Conservation (phyloP, 2,797 vertebrate genomes). For the Pygocentrus nattereri region DNA sequence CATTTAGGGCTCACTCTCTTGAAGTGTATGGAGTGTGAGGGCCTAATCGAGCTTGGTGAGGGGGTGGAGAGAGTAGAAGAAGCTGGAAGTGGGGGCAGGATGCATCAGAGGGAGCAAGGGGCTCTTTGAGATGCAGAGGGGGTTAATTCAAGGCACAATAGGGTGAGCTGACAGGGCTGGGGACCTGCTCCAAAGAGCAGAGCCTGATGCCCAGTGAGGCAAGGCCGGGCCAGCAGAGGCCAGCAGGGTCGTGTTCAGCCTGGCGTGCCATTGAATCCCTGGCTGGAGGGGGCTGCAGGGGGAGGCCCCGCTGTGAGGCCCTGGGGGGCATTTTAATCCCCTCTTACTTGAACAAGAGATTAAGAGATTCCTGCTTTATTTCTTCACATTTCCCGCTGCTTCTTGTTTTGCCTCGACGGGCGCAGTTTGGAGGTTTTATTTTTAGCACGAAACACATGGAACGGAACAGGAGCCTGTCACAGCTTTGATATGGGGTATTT, state of each 20-base stretch:
- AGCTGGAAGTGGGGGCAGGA: slow-evolving; percentile 47
- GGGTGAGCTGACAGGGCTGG: slow-evolving; percentile 48
- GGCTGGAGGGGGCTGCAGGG: slow-evolving; percentile 43
- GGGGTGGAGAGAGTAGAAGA: slow-evolving; percentile 35
- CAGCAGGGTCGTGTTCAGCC: slow-evolving; percentile 60
- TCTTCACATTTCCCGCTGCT: slow-evolving; percentile 63
- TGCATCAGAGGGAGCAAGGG: slow-evolving; percentile 47
- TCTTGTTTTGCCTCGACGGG: slow-evolving; percentile 52
- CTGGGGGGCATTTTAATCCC: slow-evolving; percentile 67
- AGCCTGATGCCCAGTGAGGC: slow-evolving; percentile 41
- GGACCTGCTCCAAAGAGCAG: slow-evolving; percentile 56
- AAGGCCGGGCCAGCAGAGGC: slow-evolving; percentile 54
- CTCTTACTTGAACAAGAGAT: slow-evolving; percentile 70
- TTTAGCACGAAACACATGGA: slow-evolving; percentile 51
- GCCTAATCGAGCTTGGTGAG: slow-evolving; percentile 36
- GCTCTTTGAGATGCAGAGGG: slow-evolving; percentile 64
- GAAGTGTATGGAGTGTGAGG: slow-evolving; percentile 36
- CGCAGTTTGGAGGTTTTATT: slow-evolving; percentile 57
- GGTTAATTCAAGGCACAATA: slow-evolving; percentile 59
- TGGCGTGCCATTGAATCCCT: slow-evolving; percentile 58
- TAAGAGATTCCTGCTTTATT: slow-evolving; percentile 70
- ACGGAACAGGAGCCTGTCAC: slow-evolving; percentile 45
- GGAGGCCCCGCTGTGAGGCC: slow-evolving; percentile 61
- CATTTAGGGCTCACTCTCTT: slow-evolving; percentile 37
- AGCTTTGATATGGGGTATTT: slow-evolving; percentile 59